Conservation (phyloP, 2,113 vertebrate genomes). For the Gallinago paraguaiae region DNA sequence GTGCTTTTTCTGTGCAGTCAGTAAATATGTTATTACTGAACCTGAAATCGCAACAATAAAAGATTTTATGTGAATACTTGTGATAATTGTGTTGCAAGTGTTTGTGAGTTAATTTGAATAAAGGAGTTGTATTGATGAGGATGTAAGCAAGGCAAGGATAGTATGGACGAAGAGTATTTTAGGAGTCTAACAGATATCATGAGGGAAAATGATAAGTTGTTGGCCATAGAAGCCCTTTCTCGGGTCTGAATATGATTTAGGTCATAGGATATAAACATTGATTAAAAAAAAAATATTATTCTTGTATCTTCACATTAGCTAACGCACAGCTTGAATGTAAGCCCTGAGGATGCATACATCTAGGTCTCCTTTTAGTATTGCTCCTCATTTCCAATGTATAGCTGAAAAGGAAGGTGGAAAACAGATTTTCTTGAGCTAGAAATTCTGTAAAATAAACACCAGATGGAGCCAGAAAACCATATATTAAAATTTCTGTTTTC, state of each 20-base stretch:
- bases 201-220: accelerated
- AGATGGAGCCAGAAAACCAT: slow-evolving; percentile 49
- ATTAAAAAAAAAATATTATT: not conserved
- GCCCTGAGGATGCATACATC: not conserved
- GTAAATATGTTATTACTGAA: not conserved
- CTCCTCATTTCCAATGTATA: not conserved
- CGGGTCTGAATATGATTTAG: not conserved
- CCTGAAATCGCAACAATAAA: not conserved
- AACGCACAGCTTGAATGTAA: not conserved
- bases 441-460: slow-evolving; percentile 24
- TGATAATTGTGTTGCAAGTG: not conserved
- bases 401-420: not conserved
- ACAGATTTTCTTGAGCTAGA: not conserved
- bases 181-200: not conserved
- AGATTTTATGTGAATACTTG: not conserved
- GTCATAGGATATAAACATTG: not conserved
- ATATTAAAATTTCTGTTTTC: not conserved
- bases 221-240: not conserved
- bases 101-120: not conserved
- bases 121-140: not conserved
- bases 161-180: not conserved
- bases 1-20: not conserved
- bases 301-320: not conserved
- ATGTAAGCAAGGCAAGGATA: not conserved
- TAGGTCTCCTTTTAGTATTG: not conserved